phyloP scores from a whole-genome alignment of 2,797 vertebrate species.

The Anguilla anguilla region DNA sequence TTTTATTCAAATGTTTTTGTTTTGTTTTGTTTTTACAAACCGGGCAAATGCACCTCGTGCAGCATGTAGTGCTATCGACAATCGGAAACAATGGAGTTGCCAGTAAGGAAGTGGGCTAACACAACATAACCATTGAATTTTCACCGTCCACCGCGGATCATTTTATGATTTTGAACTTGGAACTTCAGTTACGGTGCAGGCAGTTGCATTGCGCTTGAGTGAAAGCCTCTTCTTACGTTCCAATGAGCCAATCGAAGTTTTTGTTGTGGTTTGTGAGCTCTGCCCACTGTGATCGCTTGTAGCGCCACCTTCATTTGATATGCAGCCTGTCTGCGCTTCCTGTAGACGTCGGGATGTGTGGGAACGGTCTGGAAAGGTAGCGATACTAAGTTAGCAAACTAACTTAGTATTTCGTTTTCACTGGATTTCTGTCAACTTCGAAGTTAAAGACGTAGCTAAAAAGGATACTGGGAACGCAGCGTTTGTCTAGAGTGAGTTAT shows the following conservation, averaged over 20 bases:
- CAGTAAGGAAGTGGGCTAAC: not conserved
- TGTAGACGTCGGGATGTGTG: slow-evolving; percentile 70
- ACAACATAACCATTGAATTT: not conserved
- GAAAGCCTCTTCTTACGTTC: not conserved
- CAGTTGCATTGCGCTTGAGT: not conserved
- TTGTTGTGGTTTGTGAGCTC: slow-evolving; percentile 3
- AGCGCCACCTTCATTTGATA: slow-evolving; percentile 10
- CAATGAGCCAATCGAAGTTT: not conserved
- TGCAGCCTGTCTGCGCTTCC: slow-evolving; percentile 61
- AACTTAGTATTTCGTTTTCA: not conserved
- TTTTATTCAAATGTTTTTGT: not conserved
- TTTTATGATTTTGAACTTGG: not conserved
- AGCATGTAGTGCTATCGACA: not conserved
- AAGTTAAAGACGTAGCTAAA: not conserved
- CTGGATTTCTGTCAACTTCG: not conserved
- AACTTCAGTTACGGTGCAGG: not conserved
- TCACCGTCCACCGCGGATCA: not conserved
- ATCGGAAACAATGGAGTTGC: not conserved
- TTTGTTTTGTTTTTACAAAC: no score
- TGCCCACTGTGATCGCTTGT: not conserved
- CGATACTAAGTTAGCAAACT: not conserved
- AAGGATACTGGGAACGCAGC: not conserved
- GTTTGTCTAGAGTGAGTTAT: not conserved
- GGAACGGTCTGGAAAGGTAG: slow-evolving; percentile 59
- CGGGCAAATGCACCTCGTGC: no score